phyloP scores from a whole-genome alignment of 2,113 vertebrate species.

The Paedocypris sp. region DNA sequence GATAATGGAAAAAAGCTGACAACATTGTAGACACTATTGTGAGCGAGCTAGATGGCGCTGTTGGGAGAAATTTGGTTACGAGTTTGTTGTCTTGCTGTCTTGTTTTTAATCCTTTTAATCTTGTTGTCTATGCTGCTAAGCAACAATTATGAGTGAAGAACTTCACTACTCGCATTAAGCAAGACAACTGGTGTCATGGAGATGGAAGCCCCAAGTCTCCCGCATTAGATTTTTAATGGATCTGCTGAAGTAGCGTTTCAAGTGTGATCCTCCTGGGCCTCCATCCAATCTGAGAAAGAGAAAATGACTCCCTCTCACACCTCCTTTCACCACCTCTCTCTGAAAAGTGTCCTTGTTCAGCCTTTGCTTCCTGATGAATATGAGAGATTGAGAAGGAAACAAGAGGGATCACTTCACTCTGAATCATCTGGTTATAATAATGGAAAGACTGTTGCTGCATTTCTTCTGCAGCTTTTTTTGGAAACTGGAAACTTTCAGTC shows the following conservation, averaged over 20 bases:
- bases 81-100: too few relatives aligned
- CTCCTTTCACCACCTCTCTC: constrained; percentile 2
- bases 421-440: constrained; percentile 1
- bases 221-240: constrained; percentile 1
- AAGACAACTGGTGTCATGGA: constrained; percentile 15
- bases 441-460: background rate
- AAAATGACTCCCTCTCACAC: constrained; percentile 18
- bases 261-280: constrained; percentile 2
- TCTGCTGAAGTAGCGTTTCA: background rate
- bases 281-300: constrained; percentile 13
- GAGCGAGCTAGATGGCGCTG: too few relatives aligned
- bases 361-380: constrained; percentile 7
- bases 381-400: constrained; percentile 6
- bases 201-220: background rate
- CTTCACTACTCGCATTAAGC: background rate
- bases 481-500: background rate
- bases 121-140: background rate
- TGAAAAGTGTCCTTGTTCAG: constrained; percentile 1
- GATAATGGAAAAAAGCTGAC: background rate
- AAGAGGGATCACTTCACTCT: constrained; percentile 2
- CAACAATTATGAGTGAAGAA: background rate
- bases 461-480: background rate
- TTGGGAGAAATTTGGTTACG: too few relatives aligned
- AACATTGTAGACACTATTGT: background rate
- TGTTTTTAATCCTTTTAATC: background rate